Base-by-base conservation (phyloP, 2,113 vertebrate species). In the Pelvicachromis taeniatus region DNA sequence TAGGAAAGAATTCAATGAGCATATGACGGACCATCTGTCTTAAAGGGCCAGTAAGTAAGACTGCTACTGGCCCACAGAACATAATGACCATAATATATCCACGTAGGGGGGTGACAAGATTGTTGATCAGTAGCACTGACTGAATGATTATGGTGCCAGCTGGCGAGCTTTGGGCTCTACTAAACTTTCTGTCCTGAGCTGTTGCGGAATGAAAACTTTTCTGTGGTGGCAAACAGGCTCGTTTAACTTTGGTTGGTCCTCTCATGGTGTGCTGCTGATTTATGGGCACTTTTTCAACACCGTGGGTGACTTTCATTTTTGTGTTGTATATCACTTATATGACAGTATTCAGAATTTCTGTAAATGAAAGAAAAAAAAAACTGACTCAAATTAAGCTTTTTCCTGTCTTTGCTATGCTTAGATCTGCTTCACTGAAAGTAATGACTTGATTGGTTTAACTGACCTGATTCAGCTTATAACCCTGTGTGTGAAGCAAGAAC, bases 21-120 rank as follows among this genome's bases (percentile, higher is more conserved):
- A 33, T 59, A 75, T 87, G 87, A 89, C 6, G 12, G 83, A 58
- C 90, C 90, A 93, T 93, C 89, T 92, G 90, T 87, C 88, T 82
- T 52, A 89, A 86, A 85, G 78, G 77, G 82, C 85, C 82, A 70
- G 52, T 77, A 83, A 85, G 81, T 53, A 83, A 84, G 53, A 85
- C 29, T 84, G 13, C 54, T 55, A 89, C 68, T 59, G 81, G 48
- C 81, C 65, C 3, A 17, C 1, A 35, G 55, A 88, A 87, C 78
- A 53, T 84, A 80, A 86, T 65, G 78, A n/a, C 26, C 50, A 35
- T 78, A 68, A 80, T 82, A 78, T 23, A 80, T 80, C 38, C 75
- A 70, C 1, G 19, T 31, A 78, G 78, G 73, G 59, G 59, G 50
- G 26, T n/a, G 50, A 77, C 33, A 31, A 58, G n/a, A 61, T 11